Base-by-base conservation (phyloP, 2,797 vertebrate species). In the Gastrophryne carolinensis region DNA sequence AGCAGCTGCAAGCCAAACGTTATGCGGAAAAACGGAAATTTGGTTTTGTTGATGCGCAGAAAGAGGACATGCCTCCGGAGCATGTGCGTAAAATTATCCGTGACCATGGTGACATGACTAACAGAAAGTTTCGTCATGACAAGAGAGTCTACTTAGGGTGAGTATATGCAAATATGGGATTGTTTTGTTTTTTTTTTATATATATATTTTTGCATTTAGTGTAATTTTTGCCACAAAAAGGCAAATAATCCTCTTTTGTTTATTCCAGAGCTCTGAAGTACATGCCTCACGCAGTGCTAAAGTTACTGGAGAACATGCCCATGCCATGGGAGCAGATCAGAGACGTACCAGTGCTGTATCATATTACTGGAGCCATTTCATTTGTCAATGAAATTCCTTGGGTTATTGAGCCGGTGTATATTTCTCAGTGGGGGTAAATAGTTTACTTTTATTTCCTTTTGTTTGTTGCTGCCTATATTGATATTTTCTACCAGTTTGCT, bases 291-390 rank as follows among this genome's bases (percentile, higher is more conserved):
- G 98, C 98, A 0, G 98, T 99, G 53, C 90, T 99, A 79, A 99
- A 99, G 85, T 91, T 99, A 19, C 83, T 99, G 83, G 98, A 99
- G 87, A 99, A 98, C 88, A 99, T 99, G 98, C 98, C 98, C 0
- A 99, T 99, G 98, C 98, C 98, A n/a, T 99, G 98, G 98, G 98
- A 99, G 78, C 98, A 99, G 87, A 99, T 99, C 80, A 84, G 98
- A 30, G 98, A 99, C 0, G 97, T 99, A 5, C 96, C 98, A 0
- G 98, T 99, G 30, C 88, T 99, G 24, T 99, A 99, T 83, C 98
- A 99, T 79, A 99, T 99, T 79, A 99, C 98, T 0, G 98, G 98
- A 5, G 98, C 98, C 21, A 99, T 99, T 90, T 99, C 98, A 24
- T 99, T 99, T 32, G 97, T 99, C 73, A 99, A 98, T 41, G 98